These are phyloP conservation scores for Grammomys surdaster DNA, from an alignment of 2,113 vertebrate genomes.

Conservation along the genomic window DNA sequence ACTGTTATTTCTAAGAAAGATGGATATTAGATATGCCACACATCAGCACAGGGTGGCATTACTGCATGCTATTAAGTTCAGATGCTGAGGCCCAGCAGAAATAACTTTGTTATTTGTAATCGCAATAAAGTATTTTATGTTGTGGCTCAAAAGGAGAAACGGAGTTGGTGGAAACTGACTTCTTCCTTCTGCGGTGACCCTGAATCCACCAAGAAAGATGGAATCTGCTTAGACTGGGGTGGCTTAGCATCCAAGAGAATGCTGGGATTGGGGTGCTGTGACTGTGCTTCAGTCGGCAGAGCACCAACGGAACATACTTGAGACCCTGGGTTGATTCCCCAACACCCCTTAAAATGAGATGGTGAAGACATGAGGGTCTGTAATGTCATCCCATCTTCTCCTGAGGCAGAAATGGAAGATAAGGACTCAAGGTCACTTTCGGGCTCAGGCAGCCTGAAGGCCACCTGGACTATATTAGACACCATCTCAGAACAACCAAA, in stretches of 20 bases:
- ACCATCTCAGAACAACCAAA: not conserved
- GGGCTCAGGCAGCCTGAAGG: not conserved
- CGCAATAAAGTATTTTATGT: constrained; percentile 83
- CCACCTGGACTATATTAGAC: too few relatives aligned
- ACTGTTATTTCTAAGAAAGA: constrained; percentile 87
- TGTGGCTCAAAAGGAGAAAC: constrained; percentile 82
- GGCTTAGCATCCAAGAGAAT: not conserved
- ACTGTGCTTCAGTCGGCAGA: not conserved
- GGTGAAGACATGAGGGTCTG: too few relatives aligned
- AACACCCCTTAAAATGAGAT: not conserved
- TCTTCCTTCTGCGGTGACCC: constrained; percentile 76
- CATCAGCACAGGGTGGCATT: constrained; percentile 85
- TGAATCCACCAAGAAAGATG: constrained; percentile 21
- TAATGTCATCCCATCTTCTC: too few relatives aligned
- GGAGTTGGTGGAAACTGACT: constrained; percentile 82
- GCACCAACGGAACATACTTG: not conserved
- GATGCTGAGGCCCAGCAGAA: constrained; percentile 83
- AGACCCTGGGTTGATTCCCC: too few relatives aligned
- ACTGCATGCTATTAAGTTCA: constrained; percentile 86
- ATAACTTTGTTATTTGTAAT: constrained; percentile 87
- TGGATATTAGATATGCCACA: constrained; percentile 89
- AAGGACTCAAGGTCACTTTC: not conserved
- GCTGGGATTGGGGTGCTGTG: too few relatives aligned
- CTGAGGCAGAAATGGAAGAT: not conserved
- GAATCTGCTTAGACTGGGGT: not conserved